phyloP scores from a whole-genome alignment of 2,113 vertebrate genomes.

The Sinocyclocheilus maitianheensis region DNA sequence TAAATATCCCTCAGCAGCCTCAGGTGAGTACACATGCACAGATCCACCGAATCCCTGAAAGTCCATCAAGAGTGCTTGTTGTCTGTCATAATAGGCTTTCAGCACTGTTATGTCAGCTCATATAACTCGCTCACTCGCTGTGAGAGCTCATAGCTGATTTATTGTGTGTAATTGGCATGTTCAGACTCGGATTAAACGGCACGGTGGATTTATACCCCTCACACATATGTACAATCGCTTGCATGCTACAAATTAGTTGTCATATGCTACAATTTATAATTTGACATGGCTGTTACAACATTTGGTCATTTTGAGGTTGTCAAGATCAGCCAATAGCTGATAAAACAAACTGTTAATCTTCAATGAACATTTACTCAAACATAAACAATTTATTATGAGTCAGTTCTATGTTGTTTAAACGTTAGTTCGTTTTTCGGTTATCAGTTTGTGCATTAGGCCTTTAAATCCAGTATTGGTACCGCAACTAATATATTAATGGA shows the following conservation, averaged over 20 bases:
- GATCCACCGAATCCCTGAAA: slow-evolving; percentile 11
- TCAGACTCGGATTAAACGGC: slow-evolving; percentile 33
- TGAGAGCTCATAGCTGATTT: slow-evolving; percentile 61
- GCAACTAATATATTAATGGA: no score
- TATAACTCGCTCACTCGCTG: not conserved
- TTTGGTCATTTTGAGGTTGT: slow-evolving; percentile 3
- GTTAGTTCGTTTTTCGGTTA: no score
- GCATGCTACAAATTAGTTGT: slow-evolving; percentile 7
- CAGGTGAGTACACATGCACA: slow-evolving; percentile 86
- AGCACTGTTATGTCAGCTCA: not conserved
- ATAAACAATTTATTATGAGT: no score
- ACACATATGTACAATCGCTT: slow-evolving; percentile 28
- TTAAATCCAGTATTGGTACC: no score
- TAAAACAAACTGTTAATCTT: not conserved
- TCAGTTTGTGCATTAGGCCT: no score
- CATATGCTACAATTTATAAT: not conserved
- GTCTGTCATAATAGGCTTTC: slow-evolving; percentile 23
- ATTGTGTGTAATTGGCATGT: slow-evolving; percentile 63
- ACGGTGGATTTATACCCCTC: slow-evolving; percentile 53
- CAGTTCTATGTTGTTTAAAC: no score
- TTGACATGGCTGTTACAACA: not conserved
- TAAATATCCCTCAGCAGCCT: slow-evolving; percentile 99
- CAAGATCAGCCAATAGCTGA: not conserved
- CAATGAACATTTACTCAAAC: not conserved
- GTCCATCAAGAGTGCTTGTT: slow-evolving; percentile 27